These are phyloP conservation scores for Euphonia xanthogaster DNA, from an alignment of 2,797 vertebrate species.

Conservation along the genomic window DNA sequence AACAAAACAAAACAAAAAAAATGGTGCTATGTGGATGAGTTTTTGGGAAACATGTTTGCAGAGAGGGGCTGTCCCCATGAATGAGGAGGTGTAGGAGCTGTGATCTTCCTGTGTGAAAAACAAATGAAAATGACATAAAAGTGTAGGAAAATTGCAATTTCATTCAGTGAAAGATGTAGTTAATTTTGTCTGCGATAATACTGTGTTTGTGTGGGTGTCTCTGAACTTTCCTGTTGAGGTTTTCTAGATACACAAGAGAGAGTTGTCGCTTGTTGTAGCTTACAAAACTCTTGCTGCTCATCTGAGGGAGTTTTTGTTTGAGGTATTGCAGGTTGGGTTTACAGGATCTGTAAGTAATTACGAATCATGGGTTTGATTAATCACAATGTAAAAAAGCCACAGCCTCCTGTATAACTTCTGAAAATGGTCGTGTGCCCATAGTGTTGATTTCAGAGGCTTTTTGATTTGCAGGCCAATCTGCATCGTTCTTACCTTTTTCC, in stretches of 20 bases:
- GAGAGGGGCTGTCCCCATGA: rapidly evolving
- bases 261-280: background rate
- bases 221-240: background rate
- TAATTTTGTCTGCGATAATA: background rate
- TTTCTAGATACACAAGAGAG: background rate
- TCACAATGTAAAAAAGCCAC: background rate
- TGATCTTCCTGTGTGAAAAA: background rate
- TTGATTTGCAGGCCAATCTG: background rate
- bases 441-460: background rate
- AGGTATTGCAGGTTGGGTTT: background rate
- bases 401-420: background rate
- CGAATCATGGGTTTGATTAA: background rate
- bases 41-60: background rate
- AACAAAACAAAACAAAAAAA: background rate
- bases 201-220: background rate
- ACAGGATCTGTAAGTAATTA: background rate
- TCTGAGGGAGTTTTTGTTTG: background rate
- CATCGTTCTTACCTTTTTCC: background rate
- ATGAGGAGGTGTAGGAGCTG: background rate
- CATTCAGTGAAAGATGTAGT: background rate
- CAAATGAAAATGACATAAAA: background rate
- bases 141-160: background rate
- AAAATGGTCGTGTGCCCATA: background rate
- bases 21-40: background rate
- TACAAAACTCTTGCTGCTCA: background rate